Percentiles rank a stretch among this genome's conserved stretches.
Conservation (phyloP, 2,888 invertebrate genomes). For the Philaethria dido region DNA sequence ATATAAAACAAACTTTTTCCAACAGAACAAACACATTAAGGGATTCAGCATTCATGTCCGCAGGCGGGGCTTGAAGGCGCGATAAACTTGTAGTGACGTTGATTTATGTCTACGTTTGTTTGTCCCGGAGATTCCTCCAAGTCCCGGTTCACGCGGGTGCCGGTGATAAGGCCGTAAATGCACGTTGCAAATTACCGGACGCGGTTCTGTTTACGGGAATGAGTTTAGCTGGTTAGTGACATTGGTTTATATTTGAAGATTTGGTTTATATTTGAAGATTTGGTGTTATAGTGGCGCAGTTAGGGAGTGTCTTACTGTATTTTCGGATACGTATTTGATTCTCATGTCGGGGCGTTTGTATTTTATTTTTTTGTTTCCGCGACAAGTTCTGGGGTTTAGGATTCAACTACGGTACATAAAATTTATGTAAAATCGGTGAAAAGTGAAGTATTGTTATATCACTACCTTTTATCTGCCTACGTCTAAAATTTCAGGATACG, state of each 20-base stretch:
- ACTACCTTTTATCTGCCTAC: no score
- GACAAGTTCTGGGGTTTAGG: no score
- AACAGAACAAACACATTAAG: conserved; percentile 75
- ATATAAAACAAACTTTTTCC: conserved; percentile 49
- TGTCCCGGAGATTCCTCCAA: conserved; percentile 69
- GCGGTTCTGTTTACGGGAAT: conserved; percentile 64
- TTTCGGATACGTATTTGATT: no score
- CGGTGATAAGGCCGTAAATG: conserved; percentile 73
- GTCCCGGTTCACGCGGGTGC: conserved; percentile 66
- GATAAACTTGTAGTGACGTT: conserved; percentile 79
- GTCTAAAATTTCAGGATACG: no score
- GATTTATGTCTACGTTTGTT: conserved; percentile 81
- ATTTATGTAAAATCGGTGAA: no score
- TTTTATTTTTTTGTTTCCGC: no score
- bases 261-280: no score
- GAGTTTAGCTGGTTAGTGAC: conserved; percentile 40
- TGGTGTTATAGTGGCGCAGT: no score
- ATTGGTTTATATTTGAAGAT: background rate
- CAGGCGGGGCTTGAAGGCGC: conserved; percentile 63
- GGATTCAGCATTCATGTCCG: conserved; percentile 62
- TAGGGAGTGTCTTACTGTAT: no score
- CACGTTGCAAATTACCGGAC: conserved; percentile 72
- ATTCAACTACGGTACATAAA: no score
- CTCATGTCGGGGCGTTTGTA: no score
- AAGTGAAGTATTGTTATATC: no score